Conservation (phyloP, 2,888 invertebrate species). For the Clistopyga incitator region DNA sequence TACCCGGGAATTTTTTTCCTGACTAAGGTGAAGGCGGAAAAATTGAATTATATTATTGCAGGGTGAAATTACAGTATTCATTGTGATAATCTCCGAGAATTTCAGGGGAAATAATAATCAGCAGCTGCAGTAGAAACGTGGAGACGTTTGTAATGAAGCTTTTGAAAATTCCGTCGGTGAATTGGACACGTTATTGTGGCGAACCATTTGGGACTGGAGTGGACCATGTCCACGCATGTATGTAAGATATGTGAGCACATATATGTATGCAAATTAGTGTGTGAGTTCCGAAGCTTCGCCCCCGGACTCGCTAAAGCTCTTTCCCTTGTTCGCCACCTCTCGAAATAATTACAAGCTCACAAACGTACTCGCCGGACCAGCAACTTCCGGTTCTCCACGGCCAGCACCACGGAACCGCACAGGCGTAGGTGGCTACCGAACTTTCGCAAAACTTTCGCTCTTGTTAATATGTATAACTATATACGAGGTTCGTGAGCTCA, state of each 20-base stretch:
- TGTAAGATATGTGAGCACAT: background rate
- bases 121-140: background rate
- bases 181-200: conserved; percentile 1
- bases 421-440: background rate
- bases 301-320: conserved; percentile 16
- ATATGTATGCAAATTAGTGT: background rate
- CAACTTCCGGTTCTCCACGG: conserved; percentile 19
- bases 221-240: background rate
- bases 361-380: background rate
- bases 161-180: background rate
- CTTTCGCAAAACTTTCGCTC: conserved; percentile 2
- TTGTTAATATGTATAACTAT: background rate
- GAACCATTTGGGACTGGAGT: background rate
- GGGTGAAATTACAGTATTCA: too few relatives aligned
- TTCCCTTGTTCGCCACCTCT: conserved; percentile 35
- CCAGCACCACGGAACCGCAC: background rate
- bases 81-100: too few relatives aligned
- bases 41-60: too few relatives aligned
- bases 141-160: background rate
- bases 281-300: conserved; percentile 22
- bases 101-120: too few relatives aligned
- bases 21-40: too few relatives aligned
- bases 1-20: too few relatives aligned
- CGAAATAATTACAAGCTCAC: conserved; percentile 24
- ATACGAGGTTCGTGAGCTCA: background rate